Evolutionary conservation across 2,888 invertebrate genomes (phyloP).

Genomic region (Aphelenchoides bicaudatus): DNA sequence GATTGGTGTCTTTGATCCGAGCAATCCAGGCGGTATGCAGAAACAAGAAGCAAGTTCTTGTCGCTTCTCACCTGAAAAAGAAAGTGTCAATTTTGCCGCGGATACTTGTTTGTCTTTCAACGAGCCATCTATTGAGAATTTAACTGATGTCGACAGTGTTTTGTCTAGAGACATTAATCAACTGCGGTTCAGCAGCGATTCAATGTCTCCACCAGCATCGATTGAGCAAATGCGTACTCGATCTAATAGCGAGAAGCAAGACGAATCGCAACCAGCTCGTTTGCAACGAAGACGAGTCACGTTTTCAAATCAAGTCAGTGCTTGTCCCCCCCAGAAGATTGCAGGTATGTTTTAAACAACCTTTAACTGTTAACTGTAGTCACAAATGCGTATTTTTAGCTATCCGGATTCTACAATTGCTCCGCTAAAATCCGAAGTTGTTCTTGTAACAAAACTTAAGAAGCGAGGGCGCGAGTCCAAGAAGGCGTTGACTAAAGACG

Average conservation of each 20-base stretch:
- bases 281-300: constrained; percentile 46
- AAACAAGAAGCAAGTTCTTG: not conserved
- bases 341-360: constrained; percentile 9
- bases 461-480: constrained; percentile 39
- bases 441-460: constrained; percentile 31
- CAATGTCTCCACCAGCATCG: not conserved
- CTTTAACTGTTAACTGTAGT: not conserved
- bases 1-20: constrained; percentile 41
- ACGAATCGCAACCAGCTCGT: constrained; percentile 14
- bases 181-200: not conserved
- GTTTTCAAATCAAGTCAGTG: constrained; percentile 51
- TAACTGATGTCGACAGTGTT: not conserved
- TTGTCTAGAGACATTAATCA: not conserved
- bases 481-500: constrained; percentile 31
- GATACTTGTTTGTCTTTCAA: too few species aligned
- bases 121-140: not conserved
- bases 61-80: not conserved
- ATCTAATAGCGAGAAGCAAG: constrained; percentile 7
- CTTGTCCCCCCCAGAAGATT: constrained; percentile 52
- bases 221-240: not conserved
- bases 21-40: not conserved
- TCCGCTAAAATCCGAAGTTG: constrained; percentile 49
- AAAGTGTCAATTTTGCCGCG: too few species aligned
- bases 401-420: constrained; percentile 47
- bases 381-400: constrained; percentile 32